Evolutionary conservation across 2,797 vertebrate species (phyloP).

Genomic region (Bovichtus variegatus): DNA sequence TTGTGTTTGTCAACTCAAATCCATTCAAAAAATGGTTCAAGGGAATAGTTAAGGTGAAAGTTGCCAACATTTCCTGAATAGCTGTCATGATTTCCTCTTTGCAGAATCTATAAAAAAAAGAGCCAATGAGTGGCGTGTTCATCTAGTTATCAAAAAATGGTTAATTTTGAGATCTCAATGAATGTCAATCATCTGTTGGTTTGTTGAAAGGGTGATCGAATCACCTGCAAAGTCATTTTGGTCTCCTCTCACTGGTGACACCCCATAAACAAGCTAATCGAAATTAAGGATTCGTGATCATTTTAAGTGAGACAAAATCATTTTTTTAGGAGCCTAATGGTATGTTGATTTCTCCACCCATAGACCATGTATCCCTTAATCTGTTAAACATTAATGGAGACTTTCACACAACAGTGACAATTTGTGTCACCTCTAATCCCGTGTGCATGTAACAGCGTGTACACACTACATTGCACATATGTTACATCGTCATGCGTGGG

Average conservation of each 20-base stretch:
- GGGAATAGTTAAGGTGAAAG: not conserved
- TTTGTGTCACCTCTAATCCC: constrained; percentile 50
- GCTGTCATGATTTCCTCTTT: constrained; percentile 9
- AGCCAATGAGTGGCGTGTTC: not conserved
- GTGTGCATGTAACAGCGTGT: constrained; percentile 30
- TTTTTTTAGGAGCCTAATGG: constrained; percentile 5
- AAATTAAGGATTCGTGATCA: constrained; percentile 3
- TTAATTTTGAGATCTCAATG: not conserved
- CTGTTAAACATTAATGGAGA: constrained; percentile 21
- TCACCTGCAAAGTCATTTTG: not conserved
- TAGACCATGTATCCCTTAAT: not conserved
- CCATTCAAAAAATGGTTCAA: not conserved
- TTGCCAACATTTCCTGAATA: not conserved
- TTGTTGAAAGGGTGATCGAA: not conserved
- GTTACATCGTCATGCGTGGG: constrained; percentile 20
- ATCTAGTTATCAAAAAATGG: not conserved
- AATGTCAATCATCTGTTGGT: constrained; percentile 2
- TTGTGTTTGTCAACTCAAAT: not conserved
- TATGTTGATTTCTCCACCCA: constrained; percentile 24
- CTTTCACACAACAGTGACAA: constrained; percentile 24
- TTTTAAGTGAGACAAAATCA: not conserved
- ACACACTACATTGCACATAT: constrained; percentile 42
- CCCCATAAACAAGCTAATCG: not conserved
- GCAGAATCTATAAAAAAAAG: not conserved
- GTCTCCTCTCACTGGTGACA: not conserved